Percentiles rank a stretch among this genome's conserved stretches.
phyloP scores from a whole-genome alignment of 2,888 invertebrate genomes.

The Mythimna impura region DNA sequence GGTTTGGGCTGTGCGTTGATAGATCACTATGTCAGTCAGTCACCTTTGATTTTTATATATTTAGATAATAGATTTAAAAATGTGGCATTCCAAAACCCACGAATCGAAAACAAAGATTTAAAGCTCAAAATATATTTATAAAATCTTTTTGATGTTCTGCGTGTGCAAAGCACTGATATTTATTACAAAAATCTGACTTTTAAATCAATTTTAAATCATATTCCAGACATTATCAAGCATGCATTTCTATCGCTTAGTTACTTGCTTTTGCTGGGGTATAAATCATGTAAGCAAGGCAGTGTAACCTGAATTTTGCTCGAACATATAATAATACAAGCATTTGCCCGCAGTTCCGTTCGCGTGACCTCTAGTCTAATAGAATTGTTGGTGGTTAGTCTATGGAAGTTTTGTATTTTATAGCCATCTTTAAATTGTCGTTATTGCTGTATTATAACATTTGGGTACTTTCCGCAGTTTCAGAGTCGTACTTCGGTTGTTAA shows the following conservation, averaged over 20 bases:
- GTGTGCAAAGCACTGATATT: slow-evolving; percentile 20
- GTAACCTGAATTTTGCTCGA: slow-evolving; percentile 55
- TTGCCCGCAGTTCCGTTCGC: slow-evolving; percentile 65
- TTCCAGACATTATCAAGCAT: slow-evolving; percentile 27
- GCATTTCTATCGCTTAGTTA: slow-evolving; percentile 50
- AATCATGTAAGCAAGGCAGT: slow-evolving; percentile 51
- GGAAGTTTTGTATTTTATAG: slow-evolving; percentile 49
- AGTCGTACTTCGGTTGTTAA: slow-evolving; percentile 21
- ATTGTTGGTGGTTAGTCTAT: slow-evolving; percentile 48
- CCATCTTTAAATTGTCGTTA: slow-evolving; percentile 41
- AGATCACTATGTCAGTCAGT: too few species aligned
- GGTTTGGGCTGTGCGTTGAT: too few species aligned
- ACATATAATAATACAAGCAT: slow-evolving; percentile 59
- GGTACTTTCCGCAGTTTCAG: slow-evolving; percentile 23
- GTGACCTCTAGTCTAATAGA: slow-evolving; percentile 54
- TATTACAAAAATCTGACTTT: slow-evolving; percentile 38
- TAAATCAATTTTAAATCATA: slow-evolving; percentile 43
- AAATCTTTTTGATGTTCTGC: neutral
- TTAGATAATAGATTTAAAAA: too few species aligned
- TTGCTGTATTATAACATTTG: slow-evolving; percentile 23
- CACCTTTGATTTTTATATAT: too few species aligned
- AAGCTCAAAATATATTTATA: neutral
- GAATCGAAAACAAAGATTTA: neutral
- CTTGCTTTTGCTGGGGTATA: slow-evolving; percentile 40
- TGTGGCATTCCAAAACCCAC: too few species aligned